These are phyloP conservation scores for Lacerta agilis DNA, from an alignment of 2,797 vertebrate species.

Conservation along the genomic window DNA sequence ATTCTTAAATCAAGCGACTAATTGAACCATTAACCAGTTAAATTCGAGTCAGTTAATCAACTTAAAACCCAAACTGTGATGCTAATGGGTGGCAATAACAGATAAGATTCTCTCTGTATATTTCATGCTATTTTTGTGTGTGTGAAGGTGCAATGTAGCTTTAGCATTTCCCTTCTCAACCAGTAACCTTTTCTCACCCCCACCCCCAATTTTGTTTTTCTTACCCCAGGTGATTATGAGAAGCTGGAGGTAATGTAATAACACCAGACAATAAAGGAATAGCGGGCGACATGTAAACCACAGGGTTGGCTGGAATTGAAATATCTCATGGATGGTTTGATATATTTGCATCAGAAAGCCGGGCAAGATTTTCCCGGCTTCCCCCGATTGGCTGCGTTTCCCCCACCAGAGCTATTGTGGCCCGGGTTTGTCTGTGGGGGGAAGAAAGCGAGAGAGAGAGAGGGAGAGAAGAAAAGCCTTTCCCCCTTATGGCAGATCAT, in stretches of 20 bases:
- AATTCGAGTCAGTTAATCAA: background rate
- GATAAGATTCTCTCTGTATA: background rate
- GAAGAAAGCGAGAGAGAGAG: background rate
- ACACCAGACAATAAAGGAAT: slow-evolving; percentile 63
- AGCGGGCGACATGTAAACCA: slow-evolving; percentile 69
- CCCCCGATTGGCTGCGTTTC: slow-evolving; percentile 53
- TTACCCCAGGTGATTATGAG: background rate
- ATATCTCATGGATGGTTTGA: slow-evolving; percentile 66
- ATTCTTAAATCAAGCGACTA: slow-evolving; percentile 15
- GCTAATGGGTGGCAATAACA: background rate
- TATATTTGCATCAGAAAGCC: slow-evolving; percentile 83
- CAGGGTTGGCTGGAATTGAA: slow-evolving; percentile 56
- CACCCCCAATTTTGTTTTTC: slow-evolving; percentile 45
- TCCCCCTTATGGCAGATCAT: slow-evolving; percentile 90
- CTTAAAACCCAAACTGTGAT: background rate
- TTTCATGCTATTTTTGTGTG: background rate
- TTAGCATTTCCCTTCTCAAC: background rate
- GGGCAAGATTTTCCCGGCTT: slow-evolving; percentile 24
- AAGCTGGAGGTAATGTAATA: slow-evolving; percentile 65
- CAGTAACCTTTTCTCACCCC: slow-evolving; percentile 7
- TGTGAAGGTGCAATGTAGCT: background rate
- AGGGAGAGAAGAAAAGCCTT: slow-evolving; percentile 74
- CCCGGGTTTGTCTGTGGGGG: slow-evolving; percentile 77
- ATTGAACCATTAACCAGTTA: slow-evolving; percentile 30
- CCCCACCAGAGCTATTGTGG: slow-evolving; percentile 76